Evolutionary conservation across 2,797 vertebrate genomes (phyloP).

Genomic region (Percopsis omiscomaycus): DNA sequence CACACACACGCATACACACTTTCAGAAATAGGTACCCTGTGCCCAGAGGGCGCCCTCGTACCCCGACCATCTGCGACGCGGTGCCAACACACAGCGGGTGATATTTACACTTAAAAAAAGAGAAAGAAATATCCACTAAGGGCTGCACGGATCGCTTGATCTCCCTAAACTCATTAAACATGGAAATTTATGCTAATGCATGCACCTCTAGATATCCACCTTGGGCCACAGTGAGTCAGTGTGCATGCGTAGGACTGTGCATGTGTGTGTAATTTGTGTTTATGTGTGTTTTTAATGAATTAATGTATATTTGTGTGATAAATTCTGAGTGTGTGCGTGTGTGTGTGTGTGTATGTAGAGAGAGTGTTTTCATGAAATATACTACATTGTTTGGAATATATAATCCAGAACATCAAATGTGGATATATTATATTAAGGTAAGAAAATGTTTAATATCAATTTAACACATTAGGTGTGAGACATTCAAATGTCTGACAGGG

Average conservation of each 20-base stretch:
- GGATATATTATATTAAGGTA: no score
- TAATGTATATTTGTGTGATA: slow-evolving; percentile 3
- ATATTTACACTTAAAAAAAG: slow-evolving; percentile 69
- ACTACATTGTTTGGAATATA: no score
- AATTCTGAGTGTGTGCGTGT: neutral
- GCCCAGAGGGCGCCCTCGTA: slow-evolving; percentile 73
- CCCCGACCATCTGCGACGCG: slow-evolving; percentile 75
- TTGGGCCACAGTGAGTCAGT: slow-evolving; percentile 73
- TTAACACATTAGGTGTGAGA: no score
- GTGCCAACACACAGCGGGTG: slow-evolving; percentile 74
- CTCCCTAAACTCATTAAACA: slow-evolving; percentile 78
- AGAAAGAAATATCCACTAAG: slow-evolving; percentile 74
- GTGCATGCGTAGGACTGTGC: slow-evolving; percentile 28
- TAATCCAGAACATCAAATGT: no score
- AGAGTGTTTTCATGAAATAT: no score
- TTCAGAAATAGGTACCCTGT: slow-evolving; percentile 72
- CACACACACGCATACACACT: slow-evolving; percentile 5
- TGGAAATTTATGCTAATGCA: slow-evolving; percentile 80
- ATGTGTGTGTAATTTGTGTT: slow-evolving; percentile 30
- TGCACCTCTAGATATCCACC: slow-evolving; percentile 81
- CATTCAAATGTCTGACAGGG: neutral
- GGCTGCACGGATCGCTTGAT: slow-evolving; percentile 72
- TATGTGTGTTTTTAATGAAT: slow-evolving; percentile 3
- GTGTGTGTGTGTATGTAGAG: no score
- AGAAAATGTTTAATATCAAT: no score